Percentiles rank a stretch among this genome's conserved stretches.
phyloP scores from a whole-genome alignment of 2,888 invertebrate species.

The Aporophyla lueneburgensis region DNA sequence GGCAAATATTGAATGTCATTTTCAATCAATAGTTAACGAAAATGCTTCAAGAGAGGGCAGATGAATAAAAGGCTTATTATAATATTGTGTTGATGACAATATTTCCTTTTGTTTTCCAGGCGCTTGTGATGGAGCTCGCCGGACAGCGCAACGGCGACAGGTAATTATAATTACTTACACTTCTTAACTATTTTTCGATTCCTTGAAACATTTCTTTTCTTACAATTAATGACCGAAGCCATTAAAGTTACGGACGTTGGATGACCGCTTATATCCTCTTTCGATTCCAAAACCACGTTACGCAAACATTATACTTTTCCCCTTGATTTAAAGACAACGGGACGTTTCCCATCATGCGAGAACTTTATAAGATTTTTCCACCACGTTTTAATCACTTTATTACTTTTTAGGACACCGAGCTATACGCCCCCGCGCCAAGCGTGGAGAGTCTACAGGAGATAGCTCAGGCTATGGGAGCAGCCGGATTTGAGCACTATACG shows the following conservation, averaged over 20 bases:
- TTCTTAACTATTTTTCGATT: background rate
- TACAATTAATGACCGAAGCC: background rate
- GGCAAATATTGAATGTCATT: background rate
- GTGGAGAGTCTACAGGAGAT: constrained; percentile 86
- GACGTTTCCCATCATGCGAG: background rate
- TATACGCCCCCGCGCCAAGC: constrained; percentile 83
- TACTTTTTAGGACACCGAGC: constrained; percentile 73
- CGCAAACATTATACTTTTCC: background rate
- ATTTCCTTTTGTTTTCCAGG: constrained; percentile 70
- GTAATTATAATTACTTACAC: constrained; percentile 57
- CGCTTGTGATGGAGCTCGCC: constrained; percentile 74
- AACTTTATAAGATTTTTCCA: background rate
- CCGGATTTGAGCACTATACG: constrained; percentile 87
- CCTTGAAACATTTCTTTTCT: background rate
- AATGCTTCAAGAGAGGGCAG: background rate
- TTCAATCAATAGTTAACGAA: background rate
- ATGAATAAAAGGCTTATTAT: no score
- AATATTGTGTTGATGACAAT: background rate
- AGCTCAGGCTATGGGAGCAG: constrained; percentile 89
- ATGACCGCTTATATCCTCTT: background rate
- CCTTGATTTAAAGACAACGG: background rate
- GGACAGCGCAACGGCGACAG: constrained; percentile 77
- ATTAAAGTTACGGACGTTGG: background rate
- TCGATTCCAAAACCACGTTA: background rate
- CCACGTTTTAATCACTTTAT: background rate